phyloP scores from a whole-genome alignment of 2,888 invertebrate genomes.

The Hipparchia semele region DNA sequence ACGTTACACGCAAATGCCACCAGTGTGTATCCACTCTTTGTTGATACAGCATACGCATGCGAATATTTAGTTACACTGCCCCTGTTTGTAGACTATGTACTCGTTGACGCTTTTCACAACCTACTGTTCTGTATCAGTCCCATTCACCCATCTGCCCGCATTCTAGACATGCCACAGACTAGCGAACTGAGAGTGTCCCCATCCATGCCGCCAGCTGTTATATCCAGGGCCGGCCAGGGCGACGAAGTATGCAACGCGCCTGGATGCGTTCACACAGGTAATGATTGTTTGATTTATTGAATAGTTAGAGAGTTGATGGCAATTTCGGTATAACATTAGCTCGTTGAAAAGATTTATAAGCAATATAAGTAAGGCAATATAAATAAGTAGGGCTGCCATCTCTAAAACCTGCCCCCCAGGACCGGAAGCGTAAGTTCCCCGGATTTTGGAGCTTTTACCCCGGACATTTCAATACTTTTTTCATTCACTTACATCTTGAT shows the following conservation, averaged over 20 bases:
- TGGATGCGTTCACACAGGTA: constrained; percentile 92
- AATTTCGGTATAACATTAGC: too few species aligned
- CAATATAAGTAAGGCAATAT: too few species aligned
- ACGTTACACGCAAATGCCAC: too few species aligned
- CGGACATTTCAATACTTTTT: too few species aligned
- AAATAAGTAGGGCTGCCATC: too few species aligned
- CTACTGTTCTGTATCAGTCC: constrained; percentile 25
- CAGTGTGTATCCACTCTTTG: too few species aligned
- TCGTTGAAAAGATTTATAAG: too few species aligned
- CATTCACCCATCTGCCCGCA: constrained; percentile 42
- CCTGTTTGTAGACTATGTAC: background rate
- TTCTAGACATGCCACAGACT: constrained; percentile 77
- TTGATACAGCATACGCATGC: background rate
- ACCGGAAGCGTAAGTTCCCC: too few species aligned
- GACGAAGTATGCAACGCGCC: constrained; percentile 86
- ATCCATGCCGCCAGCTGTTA: constrained; percentile 65
- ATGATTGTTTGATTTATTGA: constrained; percentile 30
- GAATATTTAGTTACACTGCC: constrained; percentile 13
- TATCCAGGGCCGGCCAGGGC: constrained; percentile 57
- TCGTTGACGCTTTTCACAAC: constrained; percentile 9
- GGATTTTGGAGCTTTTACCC: too few species aligned
- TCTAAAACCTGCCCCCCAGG: too few species aligned
- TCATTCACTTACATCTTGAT: too few species aligned
- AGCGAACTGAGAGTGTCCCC: constrained; percentile 75
- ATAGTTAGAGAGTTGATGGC: too few species aligned